Evolutionary conservation across 2,113 vertebrate genomes (phyloP).

Genomic region (Saiga tatarica): DNA sequence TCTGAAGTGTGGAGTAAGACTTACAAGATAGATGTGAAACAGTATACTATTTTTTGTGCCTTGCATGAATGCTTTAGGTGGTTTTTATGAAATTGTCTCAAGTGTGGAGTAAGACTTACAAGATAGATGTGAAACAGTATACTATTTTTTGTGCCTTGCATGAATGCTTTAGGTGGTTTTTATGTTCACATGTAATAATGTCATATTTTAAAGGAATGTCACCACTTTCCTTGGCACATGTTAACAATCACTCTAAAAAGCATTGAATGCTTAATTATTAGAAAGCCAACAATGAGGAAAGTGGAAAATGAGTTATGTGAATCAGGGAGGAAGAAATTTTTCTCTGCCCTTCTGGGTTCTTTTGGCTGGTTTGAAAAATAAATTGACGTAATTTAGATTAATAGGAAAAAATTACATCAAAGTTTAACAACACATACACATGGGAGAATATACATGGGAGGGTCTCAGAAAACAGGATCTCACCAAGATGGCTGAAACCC

Average conservation of each 20-base stretch:
- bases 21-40: background rate
- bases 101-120: background rate
- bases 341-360: background rate
- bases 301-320: background rate
- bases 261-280: background rate
- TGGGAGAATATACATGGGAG: background rate
- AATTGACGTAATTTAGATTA: background rate
- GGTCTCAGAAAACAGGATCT: background rate
- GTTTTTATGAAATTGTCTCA: background rate
- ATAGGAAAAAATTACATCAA: background rate
- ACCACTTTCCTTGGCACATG: background rate
- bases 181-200: background rate
- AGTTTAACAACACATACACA: background rate
- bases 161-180: background rate
- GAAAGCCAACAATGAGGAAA: background rate
- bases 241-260: background rate
- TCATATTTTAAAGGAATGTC: background rate
- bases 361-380: background rate
- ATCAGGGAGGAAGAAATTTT: background rate
- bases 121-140: background rate
- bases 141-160: background rate
- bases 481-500: background rate
- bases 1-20: background rate
- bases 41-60: background rate
- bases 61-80: background rate